These are phyloP conservation scores for Buphagus erythrorhynchus DNA, from an alignment of 2,797 vertebrate species.

Conservation along the genomic window DNA sequence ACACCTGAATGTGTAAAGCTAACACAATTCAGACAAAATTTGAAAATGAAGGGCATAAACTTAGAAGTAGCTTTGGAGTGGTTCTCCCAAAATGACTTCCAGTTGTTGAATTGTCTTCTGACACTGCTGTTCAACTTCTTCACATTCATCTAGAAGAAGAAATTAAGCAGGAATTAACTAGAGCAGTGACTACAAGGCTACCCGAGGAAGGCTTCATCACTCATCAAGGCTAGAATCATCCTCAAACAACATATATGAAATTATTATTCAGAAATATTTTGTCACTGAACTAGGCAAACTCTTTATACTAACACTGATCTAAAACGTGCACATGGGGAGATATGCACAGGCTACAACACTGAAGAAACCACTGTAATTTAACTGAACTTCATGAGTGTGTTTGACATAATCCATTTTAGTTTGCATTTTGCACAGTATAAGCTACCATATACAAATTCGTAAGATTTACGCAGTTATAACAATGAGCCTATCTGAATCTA, in stretches of 20 bases:
- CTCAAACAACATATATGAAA: neutral
- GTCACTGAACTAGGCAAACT: neutral
- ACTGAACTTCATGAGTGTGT: neutral
- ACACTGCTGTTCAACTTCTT: conserved; percentile 94
- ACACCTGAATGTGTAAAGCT: neutral
- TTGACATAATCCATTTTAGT: neutral
- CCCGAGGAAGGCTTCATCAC: neutral
- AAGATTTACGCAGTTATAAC: neutral
- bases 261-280: neutral
- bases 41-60: neutral
- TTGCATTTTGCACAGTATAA: neutral
- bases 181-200: neutral
- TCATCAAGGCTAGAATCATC: neutral
- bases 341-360: neutral
- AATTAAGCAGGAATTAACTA: neutral
- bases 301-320: neutral
- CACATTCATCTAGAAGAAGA: conserved; percentile 87
- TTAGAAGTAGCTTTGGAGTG: conserved; percentile 94
- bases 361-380: neutral
- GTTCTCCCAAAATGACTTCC: conserved; percentile 90
- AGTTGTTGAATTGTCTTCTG: conserved; percentile 92
- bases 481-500: neutral
- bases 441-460: neutral
- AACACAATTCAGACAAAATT: neutral
- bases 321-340: neutral